Conservation (phyloP, 2,888 invertebrate genomes). For the Acleris cristana region DNA sequence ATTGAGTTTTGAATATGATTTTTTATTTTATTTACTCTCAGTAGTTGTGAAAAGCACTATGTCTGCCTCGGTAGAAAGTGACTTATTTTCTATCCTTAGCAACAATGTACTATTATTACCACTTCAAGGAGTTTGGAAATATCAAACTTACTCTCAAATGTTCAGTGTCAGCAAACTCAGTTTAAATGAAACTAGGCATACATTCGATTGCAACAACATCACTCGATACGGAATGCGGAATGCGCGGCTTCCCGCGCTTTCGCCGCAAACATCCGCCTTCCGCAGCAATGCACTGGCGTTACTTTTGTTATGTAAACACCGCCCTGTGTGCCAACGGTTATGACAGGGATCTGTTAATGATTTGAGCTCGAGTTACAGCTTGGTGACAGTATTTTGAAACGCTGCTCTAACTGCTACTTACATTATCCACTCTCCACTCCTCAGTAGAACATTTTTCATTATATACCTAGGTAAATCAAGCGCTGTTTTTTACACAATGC, state of each 20-base stretch:
- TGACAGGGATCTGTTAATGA: constrained; percentile 12
- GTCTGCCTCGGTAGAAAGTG: too few relatives aligned
- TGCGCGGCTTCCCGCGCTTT: constrained; percentile 75
- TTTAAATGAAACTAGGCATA: constrained; percentile 15
- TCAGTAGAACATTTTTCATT: too few relatives aligned
- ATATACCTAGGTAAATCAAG: too few relatives aligned
- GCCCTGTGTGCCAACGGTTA: constrained; percentile 10
- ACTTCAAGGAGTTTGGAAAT: too few relatives aligned
- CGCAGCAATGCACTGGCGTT: constrained; percentile 42
- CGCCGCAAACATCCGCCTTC: constrained; percentile 77
- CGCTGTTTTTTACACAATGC: too few relatives aligned
- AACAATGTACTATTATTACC: too few relatives aligned
- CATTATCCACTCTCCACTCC: too few relatives aligned
- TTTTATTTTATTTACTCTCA: too few relatives aligned
- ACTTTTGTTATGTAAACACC: constrained; percentile 63
- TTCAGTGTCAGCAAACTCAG: neutral
- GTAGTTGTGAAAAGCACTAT: too few relatives aligned
- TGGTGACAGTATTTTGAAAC: neutral
- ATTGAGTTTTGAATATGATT: too few relatives aligned
- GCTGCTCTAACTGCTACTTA: neutral
- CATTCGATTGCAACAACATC: constrained; percentile 28
- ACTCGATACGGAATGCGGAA: constrained; percentile 71
- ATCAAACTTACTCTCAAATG: neutral
- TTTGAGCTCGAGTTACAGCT: neutral
- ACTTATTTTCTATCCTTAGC: too few relatives aligned